phyloP scores from a whole-genome alignment of 2,888 invertebrate species.

The Blastobasis lacticolella region DNA sequence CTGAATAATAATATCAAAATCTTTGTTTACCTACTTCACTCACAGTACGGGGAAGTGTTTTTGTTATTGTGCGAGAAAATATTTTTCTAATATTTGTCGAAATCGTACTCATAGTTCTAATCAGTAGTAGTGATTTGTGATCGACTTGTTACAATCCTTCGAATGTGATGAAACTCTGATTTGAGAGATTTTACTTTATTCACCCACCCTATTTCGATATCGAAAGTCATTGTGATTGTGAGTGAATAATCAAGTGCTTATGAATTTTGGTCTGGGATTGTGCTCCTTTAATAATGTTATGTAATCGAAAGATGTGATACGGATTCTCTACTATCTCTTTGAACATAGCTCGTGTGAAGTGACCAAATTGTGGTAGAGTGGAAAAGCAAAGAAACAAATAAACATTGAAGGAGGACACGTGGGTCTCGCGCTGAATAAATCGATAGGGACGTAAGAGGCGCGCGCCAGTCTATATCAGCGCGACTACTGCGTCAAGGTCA shows the following conservation, averaged over 20 bases:
- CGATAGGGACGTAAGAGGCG: constrained; percentile 65
- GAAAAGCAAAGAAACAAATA: constrained; percentile 36
- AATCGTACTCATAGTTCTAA: too few relatives aligned
- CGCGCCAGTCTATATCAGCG: constrained; percentile 68
- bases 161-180: too few relatives aligned
- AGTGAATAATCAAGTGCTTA: constrained; percentile 48
- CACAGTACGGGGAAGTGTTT: constrained; percentile 57
- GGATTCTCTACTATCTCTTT: constrained; percentile 5
- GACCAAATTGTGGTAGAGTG: constrained; percentile 10
- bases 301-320: constrained; percentile 49
- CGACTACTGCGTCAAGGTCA: constrained; percentile 70
- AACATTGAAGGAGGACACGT: constrained; percentile 57
- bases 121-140: too few relatives aligned
- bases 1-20: constrained; percentile 64
- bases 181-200: too few relatives aligned
- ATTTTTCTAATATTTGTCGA: constrained; percentile 24
- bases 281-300: constrained; percentile 45
- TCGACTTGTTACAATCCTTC: too few relatives aligned
- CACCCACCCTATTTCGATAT: constrained; percentile 35
- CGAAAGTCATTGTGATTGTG: constrained; percentile 55
- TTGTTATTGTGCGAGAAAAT: constrained; percentile 62
- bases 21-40: constrained; percentile 66
- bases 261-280: constrained; percentile 40
- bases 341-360: not conserved
- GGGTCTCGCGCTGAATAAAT: constrained; percentile 59